phyloP scores from a whole-genome alignment of 2,888 invertebrate species.

The Latheticus oryzae region DNA sequence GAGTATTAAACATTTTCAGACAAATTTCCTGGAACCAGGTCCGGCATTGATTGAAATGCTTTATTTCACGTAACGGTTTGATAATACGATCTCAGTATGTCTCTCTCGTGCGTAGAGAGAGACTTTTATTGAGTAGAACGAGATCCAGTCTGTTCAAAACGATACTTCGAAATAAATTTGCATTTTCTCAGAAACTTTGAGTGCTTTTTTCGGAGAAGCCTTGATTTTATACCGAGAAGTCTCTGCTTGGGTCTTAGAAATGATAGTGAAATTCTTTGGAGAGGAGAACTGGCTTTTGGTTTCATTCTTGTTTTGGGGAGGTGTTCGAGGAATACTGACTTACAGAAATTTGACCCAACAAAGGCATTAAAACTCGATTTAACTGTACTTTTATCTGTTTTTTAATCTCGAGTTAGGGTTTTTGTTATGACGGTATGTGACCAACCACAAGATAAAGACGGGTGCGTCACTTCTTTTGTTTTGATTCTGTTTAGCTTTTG shows the following conservation, averaged over 20 bases:
- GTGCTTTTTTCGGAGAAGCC: constrained; percentile 42
- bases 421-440: no score
- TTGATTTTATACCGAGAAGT: constrained; percentile 39
- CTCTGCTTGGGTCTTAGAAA: constrained; percentile 28
- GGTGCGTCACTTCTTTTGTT: no score
- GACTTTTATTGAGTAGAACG: constrained; percentile 2
- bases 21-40: constrained; percentile 49
- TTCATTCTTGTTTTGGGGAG: constrained; percentile 33
- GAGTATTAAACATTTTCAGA: constrained; percentile 51
- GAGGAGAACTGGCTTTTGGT: constrained; percentile 26
- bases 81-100: constrained; percentile 34
- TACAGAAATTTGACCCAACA: constrained; percentile 14
- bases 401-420: no score
- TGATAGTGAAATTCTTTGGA: constrained; percentile 29
- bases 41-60: constrained; percentile 50
- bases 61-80: constrained; percentile 46
- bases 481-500: no score
- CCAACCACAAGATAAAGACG: no score
- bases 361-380: constrained; percentile 14
- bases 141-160: constrained; percentile 11
- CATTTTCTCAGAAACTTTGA: constrained; percentile 46
- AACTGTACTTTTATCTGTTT: constrained; percentile 5
- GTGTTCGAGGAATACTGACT: constrained; percentile 34
- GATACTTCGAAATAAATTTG: constrained; percentile 44
- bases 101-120: constrained; percentile 25